Conservation (phyloP, 2,113 vertebrate genomes). For the Chroicocephalus ridibundus region DNA sequence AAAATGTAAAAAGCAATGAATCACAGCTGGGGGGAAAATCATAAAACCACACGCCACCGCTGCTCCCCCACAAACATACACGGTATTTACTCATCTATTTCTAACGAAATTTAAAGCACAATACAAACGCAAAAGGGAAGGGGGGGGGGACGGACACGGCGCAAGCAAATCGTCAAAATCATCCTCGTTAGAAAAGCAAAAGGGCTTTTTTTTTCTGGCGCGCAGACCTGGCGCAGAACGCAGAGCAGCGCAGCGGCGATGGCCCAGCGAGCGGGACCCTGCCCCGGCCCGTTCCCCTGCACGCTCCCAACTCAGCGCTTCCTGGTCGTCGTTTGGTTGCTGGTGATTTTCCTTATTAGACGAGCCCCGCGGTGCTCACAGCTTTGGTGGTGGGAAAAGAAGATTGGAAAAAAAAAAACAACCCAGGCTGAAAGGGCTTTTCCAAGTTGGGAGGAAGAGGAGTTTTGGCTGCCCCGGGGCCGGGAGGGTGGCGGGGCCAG, state of each 20-base stretch:
- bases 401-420: background rate
- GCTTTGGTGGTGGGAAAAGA: background rate
- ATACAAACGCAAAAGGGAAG: background rate
- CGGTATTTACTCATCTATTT: conserved; percentile 41
- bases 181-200: background rate
- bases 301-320: background rate
- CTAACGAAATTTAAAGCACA: background rate
- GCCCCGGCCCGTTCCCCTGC: background rate
- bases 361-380: background rate
- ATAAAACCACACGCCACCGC: background rate
- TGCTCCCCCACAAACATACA: background rate
- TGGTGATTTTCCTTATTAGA: background rate
- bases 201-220: background rate
- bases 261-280: background rate
- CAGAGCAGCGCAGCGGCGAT: background rate
- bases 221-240: background rate
- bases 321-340: background rate
- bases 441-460: background rate
- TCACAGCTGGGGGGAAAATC: conserved; percentile 39
- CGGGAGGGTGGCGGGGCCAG: accelerated
- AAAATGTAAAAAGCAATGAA: conserved; percentile 57
- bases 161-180: background rate
- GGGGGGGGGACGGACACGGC: no score
- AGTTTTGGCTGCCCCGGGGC: background rate
- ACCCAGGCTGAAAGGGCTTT: background rate